A percentile compares a stretch with the other conserved stretches of the same genome.
Conservation (phyloP, 1,140 invertebrate species). For the Meloidogyne floridensis region DNA sequence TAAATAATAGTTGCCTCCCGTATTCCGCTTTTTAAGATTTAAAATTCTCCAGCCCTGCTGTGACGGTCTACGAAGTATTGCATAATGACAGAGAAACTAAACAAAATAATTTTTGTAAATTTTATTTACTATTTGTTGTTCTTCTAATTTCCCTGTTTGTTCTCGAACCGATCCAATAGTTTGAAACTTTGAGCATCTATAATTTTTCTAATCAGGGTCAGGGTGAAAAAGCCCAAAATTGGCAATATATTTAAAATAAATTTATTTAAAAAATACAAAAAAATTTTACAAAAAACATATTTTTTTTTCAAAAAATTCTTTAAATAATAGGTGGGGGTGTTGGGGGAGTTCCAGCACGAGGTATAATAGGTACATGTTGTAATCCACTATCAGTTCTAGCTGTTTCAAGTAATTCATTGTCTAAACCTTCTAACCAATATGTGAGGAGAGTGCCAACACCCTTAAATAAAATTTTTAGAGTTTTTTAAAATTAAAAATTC, state of each 20-base stretch:
- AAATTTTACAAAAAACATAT: no score
- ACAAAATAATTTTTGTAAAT: neutral
- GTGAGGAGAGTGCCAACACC: conserved; percentile 50
- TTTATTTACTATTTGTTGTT: conserved; percentile 33
- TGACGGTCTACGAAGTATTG: conserved; percentile 53
- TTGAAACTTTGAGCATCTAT: no score
- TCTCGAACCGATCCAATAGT: conserved; percentile 32
- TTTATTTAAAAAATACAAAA: no score
- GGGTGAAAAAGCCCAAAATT: no score
- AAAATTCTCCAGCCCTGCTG: conserved; percentile 40
- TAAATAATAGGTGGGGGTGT: no score
- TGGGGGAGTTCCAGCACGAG: no score
- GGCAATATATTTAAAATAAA: no score
- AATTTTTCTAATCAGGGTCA: no score
- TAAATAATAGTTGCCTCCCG: no score
- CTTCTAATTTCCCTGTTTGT: conserved; percentile 51
- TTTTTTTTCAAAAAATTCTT: no score
- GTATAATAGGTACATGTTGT: no score
- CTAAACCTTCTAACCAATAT: conserved; percentile 51
- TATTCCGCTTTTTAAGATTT: neutral
- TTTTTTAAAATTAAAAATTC: neutral
- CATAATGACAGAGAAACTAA: conserved; percentile 50
- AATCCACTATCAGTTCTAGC: conserved; percentile 10
- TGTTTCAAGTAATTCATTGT: conserved; percentile 30
- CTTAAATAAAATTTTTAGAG: conserved; percentile 23